These are phyloP conservation scores for Tapirus terrestris DNA, from an alignment of 2,113 vertebrate species.

Conservation along the genomic window DNA sequence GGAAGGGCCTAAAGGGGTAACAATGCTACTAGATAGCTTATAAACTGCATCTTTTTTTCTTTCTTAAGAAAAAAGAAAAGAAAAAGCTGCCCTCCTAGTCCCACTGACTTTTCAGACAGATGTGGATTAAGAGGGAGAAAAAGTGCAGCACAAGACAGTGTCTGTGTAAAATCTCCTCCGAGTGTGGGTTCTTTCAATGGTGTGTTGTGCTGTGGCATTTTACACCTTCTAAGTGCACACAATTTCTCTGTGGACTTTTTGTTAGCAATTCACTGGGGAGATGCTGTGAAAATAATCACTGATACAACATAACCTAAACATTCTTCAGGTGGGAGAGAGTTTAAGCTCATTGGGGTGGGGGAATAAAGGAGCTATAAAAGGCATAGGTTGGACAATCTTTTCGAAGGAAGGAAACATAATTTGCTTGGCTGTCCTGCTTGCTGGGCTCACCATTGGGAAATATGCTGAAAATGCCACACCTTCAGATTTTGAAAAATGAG, in stretches of 20 bases:
- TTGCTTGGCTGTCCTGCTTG: neutral
- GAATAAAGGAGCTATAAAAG: slow-evolving; percentile 9
- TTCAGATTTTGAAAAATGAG: neutral
- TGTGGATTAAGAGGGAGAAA: neutral
- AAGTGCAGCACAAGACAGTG: neutral
- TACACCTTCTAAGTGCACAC: neutral
- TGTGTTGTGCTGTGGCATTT: neutral
- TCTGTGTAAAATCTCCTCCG: neutral
- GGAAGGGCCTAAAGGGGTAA: fast-evolving
- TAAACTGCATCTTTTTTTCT: neutral
- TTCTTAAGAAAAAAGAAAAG: neutral
- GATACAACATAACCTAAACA: neutral
- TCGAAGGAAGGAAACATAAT: neutral
- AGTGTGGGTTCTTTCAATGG: neutral
- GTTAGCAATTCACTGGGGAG: neutral
- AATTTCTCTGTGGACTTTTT: neutral
- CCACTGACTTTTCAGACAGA: neutral
- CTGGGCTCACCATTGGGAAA: neutral
- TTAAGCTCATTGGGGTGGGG: neutral
- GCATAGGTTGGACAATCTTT: neutral
- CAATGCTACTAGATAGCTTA: neutral
- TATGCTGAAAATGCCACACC: neutral
- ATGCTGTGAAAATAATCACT: slow-evolving; percentile 47
- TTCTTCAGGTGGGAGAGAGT: neutral
- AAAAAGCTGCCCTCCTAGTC: neutral